phyloP scores from a whole-genome alignment of 2,888 invertebrate genomes.

The Petrolisthes manimaculis region DNA sequence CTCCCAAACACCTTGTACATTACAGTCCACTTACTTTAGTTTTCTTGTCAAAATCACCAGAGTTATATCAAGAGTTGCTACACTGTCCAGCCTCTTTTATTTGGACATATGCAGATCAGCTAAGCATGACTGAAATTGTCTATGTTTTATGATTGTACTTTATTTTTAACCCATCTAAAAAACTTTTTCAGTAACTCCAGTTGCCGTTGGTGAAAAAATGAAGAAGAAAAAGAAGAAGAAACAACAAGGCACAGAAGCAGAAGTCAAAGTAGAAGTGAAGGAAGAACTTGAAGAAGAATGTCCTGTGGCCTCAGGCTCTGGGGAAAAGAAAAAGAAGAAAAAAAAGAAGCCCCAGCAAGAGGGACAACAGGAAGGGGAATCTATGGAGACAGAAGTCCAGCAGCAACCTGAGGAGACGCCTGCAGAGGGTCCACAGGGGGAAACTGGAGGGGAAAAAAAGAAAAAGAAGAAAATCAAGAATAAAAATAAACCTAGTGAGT shows the following conservation, averaged over 20 bases:
- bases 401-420: neutral
- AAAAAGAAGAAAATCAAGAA: slow-evolving; percentile 53
- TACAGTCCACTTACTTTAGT: too few species aligned
- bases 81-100: too few species aligned
- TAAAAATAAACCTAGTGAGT: neutral
- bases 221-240: slow-evolving; percentile 51
- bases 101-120: too few species aligned
- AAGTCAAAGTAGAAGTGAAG: neutral
- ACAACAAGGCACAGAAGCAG: neutral
- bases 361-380: slow-evolving; percentile 10
- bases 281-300: neutral
- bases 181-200: neutral
- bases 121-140: too few species aligned
- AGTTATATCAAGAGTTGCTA: too few species aligned
- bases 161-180: too few species aligned
- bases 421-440: slow-evolving; percentile 1
- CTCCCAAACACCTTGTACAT: too few species aligned
- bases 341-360: slow-evolving; percentile 13
- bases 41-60: too few species aligned
- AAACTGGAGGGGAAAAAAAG: slow-evolving; percentile 34
- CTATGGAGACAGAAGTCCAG: neutral
- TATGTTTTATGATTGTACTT: too few species aligned
- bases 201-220: slow-evolving; percentile 12
- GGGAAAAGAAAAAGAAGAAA: slow-evolving; percentile 25
- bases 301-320: neutral